Evolutionary conservation across 2,113 vertebrate genomes (phyloP), one percentile per base, ranked within the genome.

Genomic region (Tauraco erythrolophus): DNA sequence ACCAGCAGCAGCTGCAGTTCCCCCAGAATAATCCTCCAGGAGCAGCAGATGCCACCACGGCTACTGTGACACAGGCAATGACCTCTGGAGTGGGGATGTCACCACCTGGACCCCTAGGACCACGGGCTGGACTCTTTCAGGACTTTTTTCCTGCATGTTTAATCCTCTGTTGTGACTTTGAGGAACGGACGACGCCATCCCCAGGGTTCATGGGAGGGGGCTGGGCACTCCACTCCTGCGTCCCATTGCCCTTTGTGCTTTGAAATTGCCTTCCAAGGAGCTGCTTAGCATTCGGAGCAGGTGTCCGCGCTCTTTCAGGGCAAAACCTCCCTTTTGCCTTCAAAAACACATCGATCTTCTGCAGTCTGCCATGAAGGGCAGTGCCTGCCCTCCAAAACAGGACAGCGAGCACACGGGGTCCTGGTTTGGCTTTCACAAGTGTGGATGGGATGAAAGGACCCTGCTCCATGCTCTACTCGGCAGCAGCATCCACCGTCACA

Each of bases 201-300:
- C 37, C 4, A 0, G 61, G 18, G 51, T n/a, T 22, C 9, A 3
- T 2, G 33, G 57, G 41, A 89, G 11, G 31, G 27, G 43, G 19
- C 50, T 77, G 53, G 66, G 33, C 2, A 0, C 41, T 61, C 78
- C 70, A 30, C 35, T 69, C 9, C 61, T 1, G 0, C 1, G 0
- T 84, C 53, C 69, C 3, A 1, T 66, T 84, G 35, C 70, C 54
- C 56, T 94, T 71, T 64, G 61, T 95, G 46, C 74, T 89, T 81
- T 58, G 56, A 75, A 92, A 78, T 65, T 75, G 61, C 43, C 43
- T 94, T 71, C 84, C 81, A 75, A 95, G 77, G 87, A 96, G 93
- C 84, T 95, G 70, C 69, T 97, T 96, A 96, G 87, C 84, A 96
- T 97, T 92, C 89, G 3, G 87, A 96, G 77, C 96, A 96, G 95